Conservation (phyloP, 2,888 invertebrate genomes). For the Amblyjoppa proteus region DNA sequence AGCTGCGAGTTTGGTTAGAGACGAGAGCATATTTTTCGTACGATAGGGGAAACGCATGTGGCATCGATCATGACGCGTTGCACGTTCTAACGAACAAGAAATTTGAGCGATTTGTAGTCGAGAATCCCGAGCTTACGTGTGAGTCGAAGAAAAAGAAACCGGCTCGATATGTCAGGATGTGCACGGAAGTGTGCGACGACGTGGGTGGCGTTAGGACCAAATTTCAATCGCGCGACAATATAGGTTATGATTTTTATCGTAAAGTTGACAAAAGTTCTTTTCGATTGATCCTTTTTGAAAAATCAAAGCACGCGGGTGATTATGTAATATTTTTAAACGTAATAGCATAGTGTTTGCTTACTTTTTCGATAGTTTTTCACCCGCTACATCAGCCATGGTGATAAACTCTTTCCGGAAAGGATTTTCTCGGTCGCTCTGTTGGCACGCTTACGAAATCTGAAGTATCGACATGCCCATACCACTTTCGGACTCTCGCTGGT, state of each 20-base stretch:
- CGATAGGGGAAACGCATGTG: constrained; percentile 7
- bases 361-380: constrained; percentile 90
- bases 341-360: constrained; percentile 84
- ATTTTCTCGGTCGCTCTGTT: constrained; percentile 40
- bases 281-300: neutral
- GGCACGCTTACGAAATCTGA: constrained; percentile 27
- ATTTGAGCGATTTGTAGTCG: neutral
- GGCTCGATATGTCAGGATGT: constrained; percentile 44
- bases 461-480: constrained; percentile 3
- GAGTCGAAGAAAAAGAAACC: constrained; percentile 41
- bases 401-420: constrained; percentile 67
- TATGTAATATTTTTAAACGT: neutral
- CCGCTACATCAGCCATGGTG: constrained; percentile 87
- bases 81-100: constrained; percentile 6
- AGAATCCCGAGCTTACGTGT: neutral
- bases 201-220: constrained; percentile 62
- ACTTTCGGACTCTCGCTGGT: neutral
- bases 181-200: constrained; percentile 56
- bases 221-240: constrained; percentile 9
- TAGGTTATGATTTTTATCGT: constrained; percentile 61
- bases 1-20: constrained; percentile 73
- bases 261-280: neutral
- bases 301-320: neutral
- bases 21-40: constrained; percentile 71
- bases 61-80: constrained; percentile 4